Conservation (phyloP, 1,140 invertebrate genomes). For the Calliopsis andreniformis region DNA sequence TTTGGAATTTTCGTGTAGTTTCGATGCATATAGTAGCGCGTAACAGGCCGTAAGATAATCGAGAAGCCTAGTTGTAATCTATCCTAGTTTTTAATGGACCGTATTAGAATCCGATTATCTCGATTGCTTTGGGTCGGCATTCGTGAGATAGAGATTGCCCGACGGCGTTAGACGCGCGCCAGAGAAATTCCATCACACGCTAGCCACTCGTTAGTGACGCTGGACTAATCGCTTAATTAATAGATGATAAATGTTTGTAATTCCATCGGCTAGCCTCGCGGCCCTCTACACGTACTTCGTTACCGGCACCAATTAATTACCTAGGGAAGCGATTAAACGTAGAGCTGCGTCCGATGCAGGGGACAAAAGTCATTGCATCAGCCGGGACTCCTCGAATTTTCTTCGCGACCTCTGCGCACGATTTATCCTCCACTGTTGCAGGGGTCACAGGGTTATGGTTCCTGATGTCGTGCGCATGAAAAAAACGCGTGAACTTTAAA, state of each 20-base stretch:
- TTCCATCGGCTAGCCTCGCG: conserved; percentile 32
- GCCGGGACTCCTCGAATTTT: conserved; percentile 49
- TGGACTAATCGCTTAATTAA: conserved; percentile 68
- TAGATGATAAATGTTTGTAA: conserved; percentile 65
- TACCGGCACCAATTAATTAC: conserved; percentile 65
- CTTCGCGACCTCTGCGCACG: conserved; percentile 37
- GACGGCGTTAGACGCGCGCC: conserved; percentile 38
- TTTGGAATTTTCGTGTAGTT: background rate
- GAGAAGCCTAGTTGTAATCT: conserved; percentile 29
- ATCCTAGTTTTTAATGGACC: conserved; percentile 46
- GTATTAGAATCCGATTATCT: conserved; percentile 50
- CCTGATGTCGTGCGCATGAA: conserved; percentile 50
- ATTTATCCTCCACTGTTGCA: conserved; percentile 53
- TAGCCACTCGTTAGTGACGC: conserved; percentile 59
- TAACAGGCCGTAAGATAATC: conserved; percentile 23
- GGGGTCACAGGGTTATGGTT: conserved; percentile 57
- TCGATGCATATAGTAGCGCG: background rate
- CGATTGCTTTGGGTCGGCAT: background rate
- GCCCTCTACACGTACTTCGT: conserved; percentile 44
- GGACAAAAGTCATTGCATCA: conserved; percentile 9
- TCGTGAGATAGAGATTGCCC: conserved; percentile 44
- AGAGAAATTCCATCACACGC: conserved; percentile 56
- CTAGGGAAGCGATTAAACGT: conserved; percentile 47
- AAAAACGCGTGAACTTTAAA: conserved; percentile 60
- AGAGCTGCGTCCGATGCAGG: background rate